Base-by-base conservation (phyloP, 2,797 vertebrate species). In the Neoniphon sammara region DNA sequence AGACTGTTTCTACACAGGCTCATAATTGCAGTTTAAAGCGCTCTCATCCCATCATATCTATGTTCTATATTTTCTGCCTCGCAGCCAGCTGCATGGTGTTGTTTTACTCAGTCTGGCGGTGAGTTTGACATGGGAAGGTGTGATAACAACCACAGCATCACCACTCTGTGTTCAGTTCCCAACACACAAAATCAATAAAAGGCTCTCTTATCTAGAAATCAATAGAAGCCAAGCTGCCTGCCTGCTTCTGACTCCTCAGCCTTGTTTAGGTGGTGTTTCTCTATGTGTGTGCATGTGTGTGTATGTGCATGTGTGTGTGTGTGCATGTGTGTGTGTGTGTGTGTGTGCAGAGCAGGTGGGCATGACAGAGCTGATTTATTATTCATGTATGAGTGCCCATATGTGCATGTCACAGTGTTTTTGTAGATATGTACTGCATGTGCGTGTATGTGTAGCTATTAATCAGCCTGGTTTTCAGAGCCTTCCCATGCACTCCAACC, bases 141-240 rank as follows among this genome's bases (percentile, higher is more conserved):
- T 50, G 78, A 86, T 71, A 82, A 79, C 72, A 82, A 77, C 56
- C 73, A 60, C 57, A 66, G 49, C 73, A 47, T 36, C 36, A 20
- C 23, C 30, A 50, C 59, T 75, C 70, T 25, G 52, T 21, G 56
- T 84, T 79, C 54, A 77, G 25, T 1, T 21, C 63, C 62, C 2
- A 69, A 20, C 46, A 80, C 77, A 87, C 66, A 66, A 85, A 86
- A 89, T 87, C 82, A 78, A 86, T 83, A n/a, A n/a, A 17, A 9
- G 18, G 75, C 64, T 59, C 57, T 70, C 70, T 65, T 60, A 79
- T 76, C 36, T 50, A 10, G 30, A 75, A 71, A 79, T 71, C 59
- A 61, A 59, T 46, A 0, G 52, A 36, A 52, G 11, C 18, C 14
- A 34, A 11, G 57, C 55, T 63, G 70, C 53, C 53, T 1, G 3